Base-by-base conservation (phyloP, 2,888 invertebrate species). In the Drosophila setosimentum region DNA sequence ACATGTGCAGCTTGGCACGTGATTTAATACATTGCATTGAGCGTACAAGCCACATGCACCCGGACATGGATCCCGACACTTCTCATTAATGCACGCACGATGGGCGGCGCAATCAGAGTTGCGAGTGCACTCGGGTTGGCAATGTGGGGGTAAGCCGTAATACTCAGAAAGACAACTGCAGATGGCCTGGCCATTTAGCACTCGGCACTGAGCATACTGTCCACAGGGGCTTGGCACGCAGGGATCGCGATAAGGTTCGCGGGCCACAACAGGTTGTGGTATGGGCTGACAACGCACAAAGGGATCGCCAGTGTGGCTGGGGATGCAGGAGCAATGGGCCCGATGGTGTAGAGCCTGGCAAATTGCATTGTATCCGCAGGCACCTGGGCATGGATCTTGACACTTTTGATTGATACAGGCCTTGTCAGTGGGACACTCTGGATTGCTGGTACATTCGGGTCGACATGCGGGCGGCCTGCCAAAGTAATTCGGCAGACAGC, bases 61-160 rank as follows among this genome's bases (percentile, higher is more conserved):
- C 30, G 94, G 95, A 80, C 96, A 96, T 37, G 96, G 96, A 92
- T 96, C 96, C 89, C 94, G 94, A 91, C 96, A 97, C 93, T 95
- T 95, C 80, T 95, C 94, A 84, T 95, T 95, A 57, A 96, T 94
- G 89, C 97, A 97, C 27, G 96, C 96, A 75, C 94, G 93, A 75
- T 95, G 94, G 74, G 94, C 95, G 11, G 95, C 91, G 91, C 96
- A 97, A 91, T 96, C 96, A 1, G 95, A 94, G 90, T 95, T 96
- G 66, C 95, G 94, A 59, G 94, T 94, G 89, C 96, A 96, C 93
- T 96, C 96, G 18, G 96, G 96, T 73, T 95, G 94, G 91, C 96
- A 96, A 80, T 95, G 95, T 0, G 96, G 96, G 48, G 96, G 96
- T 82, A 94, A 94, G 35, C 96, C 96, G 71, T 95, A 94, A 87